Evolutionary conservation across 2,888 invertebrate species (phyloP), one percentile per base, ranked within the genome.

Genomic region (Mimumesa dahlbomi): DNA sequence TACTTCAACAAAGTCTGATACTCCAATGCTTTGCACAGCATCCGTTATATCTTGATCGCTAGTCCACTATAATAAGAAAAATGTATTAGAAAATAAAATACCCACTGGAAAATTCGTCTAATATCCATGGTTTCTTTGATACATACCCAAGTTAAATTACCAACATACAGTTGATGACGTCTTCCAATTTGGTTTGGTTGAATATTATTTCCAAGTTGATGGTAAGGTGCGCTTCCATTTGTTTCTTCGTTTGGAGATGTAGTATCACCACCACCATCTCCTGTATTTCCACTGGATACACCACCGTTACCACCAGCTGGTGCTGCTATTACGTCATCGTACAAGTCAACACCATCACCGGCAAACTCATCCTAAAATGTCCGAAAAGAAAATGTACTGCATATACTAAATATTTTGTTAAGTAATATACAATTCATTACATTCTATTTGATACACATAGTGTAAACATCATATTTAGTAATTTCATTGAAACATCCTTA

Each of bases 1-100:
- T 34, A 99, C 98, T 89, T 99, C 99, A 85, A 98, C 93, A 86
- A 99, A 95, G 91, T 99, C 99, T 59, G 92, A 93, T 4, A 98
- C 96, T 48, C 98, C 98, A 82, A 97, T 92, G 79, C 95, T 94
- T 54, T 93, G 93, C 69, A 98, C 93, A n/a, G 95, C 95, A 91
- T 97, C 97, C 52, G 95, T 94, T 77, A 99, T 95, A 88, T 99
- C 98, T 91, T 97, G 96, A 91, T 98, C 98, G 73, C 98, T 98
- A 57, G 98, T 98, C 98, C 98, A 99, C 98, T 97, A 90, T 13
- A 84, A 93, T 92, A 56, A 78, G 65, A 53, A 46, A 14, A 13
- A 13, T 11, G n/a, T n/a, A 11, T 34, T 1, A 9, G 11, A n/a
- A 9, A 3, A 25, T 25, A n/a, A n/a, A n/a, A n/a, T n/a, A n/a